phyloP scores from a whole-genome alignment of 2,888 invertebrate species.

The Nomada goodeniana region DNA sequence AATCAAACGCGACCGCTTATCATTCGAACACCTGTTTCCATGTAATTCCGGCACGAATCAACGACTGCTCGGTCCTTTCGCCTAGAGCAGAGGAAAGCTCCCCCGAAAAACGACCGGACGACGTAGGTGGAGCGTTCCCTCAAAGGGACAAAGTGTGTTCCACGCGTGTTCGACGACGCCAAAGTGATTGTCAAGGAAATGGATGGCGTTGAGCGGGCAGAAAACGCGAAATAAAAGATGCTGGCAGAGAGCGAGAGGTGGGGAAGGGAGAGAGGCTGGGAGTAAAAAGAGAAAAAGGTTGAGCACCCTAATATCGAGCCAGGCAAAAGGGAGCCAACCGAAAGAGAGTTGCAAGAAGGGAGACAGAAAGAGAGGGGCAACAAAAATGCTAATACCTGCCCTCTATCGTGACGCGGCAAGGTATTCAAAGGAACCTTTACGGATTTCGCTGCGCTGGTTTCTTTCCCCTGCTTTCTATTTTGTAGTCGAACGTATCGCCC shows the following conservation, averaged over 20 bases:
- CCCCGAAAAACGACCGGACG: constrained; percentile 27
- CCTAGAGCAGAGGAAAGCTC: not conserved
- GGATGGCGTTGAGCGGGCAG: constrained; percentile 47
- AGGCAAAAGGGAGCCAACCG: constrained; percentile 27
- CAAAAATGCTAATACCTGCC: constrained; percentile 50
- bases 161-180: constrained; percentile 54
- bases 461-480: constrained; percentile 23
- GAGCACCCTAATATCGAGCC: constrained; percentile 56
- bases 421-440: constrained; percentile 54
- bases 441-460: constrained; percentile 47
- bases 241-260: not conserved
- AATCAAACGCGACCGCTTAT: not conserved
- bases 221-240: constrained; percentile 59
- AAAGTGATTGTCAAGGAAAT: constrained; percentile 64
- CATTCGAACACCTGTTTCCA: not conserved
- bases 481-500: constrained; percentile 6
- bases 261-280: not conserved
- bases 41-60: not conserved
- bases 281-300: constrained; percentile 31
- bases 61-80: not conserved
- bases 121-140: constrained; percentile 21
- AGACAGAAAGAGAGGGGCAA: not conserved
- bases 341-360: constrained; percentile 23
- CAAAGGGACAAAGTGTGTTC: constrained; percentile 54
- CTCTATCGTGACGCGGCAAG: constrained; percentile 42